phyloP scores from a whole-genome alignment of 2,797 vertebrate genomes.

The Sebastes nivosus region DNA sequence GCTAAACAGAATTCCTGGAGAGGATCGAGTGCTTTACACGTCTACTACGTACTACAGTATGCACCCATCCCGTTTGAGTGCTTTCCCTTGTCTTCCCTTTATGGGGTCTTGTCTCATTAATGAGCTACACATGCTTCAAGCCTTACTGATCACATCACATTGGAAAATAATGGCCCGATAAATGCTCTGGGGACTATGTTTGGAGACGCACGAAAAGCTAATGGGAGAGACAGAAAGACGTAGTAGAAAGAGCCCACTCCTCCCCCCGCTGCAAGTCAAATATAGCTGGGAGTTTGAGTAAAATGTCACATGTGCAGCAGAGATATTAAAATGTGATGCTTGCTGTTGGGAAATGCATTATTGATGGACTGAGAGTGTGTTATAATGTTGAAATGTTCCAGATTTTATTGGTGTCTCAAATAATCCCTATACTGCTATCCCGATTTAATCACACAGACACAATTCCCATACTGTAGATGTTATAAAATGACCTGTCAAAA shows the following conservation, averaged over 20 bases:
- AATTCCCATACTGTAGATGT: neutral
- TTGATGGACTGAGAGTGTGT: conserved; percentile 43
- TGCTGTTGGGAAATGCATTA: conserved; percentile 31
- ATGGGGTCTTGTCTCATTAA: conserved; percentile 32
- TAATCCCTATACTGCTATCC: neutral
- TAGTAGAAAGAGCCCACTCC: neutral
- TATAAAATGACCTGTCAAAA: neutral
- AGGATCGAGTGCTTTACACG: neutral
- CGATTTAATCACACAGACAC: neutral
- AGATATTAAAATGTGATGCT: conserved; percentile 8
- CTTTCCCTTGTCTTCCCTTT: conserved; percentile 50
- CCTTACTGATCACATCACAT: conserved; percentile 31
- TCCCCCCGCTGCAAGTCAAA: neutral
- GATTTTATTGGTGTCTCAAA: neutral
- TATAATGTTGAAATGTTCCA: conserved; percentile 12
- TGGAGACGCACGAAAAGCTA: conserved; percentile 26
- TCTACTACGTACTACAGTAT: neutral
- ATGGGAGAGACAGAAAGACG: conserved; percentile 29
- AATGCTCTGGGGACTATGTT: conserved; percentile 34
- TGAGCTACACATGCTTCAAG: conserved; percentile 20
- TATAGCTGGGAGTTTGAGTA: conserved; percentile 7
- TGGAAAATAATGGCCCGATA: conserved; percentile 53
- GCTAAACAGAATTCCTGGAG: conserved; percentile 6
- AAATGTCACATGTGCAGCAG: neutral
- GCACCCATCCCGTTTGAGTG: conserved; percentile 17